These are phyloP conservation scores for Pangasianodon gigas DNA, from an alignment of 2,113 vertebrate species.

Conservation along the genomic window DNA sequence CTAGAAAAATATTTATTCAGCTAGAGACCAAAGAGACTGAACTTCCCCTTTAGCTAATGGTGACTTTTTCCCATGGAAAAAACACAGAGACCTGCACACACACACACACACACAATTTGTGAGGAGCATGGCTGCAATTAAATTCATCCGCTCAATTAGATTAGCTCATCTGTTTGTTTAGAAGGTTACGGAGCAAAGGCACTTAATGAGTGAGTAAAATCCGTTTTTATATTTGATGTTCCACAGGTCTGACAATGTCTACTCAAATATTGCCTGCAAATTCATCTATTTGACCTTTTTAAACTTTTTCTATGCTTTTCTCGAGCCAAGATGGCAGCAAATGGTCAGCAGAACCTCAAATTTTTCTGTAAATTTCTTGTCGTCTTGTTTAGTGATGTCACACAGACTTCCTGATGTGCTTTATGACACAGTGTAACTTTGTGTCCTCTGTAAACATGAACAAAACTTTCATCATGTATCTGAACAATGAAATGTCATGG, in stretches of 20 bases:
- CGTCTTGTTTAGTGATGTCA: neutral
- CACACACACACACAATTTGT: neutral
- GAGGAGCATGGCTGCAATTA: constrained; percentile 32
- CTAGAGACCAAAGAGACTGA: constrained; percentile 43
- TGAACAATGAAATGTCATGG: neutral
- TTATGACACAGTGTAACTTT: neutral
- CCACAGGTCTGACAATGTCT: neutral
- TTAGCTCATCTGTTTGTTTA: constrained; percentile 42
- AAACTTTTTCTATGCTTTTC: neutral
- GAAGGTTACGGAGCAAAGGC: constrained; percentile 36
- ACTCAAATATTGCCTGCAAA: neutral
- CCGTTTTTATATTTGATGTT: constrained; percentile 7
- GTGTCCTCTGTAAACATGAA: neutral
- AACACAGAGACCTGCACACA: neutral
- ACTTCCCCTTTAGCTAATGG: constrained; percentile 28
- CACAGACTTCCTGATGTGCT: neutral
- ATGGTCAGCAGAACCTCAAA: neutral
- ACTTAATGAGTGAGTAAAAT: constrained; percentile 28
- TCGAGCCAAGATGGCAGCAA: neutral
- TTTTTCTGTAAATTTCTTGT: neutral
- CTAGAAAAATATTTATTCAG: constrained; percentile 48
- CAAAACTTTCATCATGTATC: neutral
- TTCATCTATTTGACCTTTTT: neutral
- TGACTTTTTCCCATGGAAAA: constrained; percentile 33
- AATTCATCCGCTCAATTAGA: constrained; percentile 40